Evolutionary conservation across 2,797 vertebrate genomes (phyloP), one percentile per base, ranked within the genome.

Genomic region (Sphenopsis melanotis): DNA sequence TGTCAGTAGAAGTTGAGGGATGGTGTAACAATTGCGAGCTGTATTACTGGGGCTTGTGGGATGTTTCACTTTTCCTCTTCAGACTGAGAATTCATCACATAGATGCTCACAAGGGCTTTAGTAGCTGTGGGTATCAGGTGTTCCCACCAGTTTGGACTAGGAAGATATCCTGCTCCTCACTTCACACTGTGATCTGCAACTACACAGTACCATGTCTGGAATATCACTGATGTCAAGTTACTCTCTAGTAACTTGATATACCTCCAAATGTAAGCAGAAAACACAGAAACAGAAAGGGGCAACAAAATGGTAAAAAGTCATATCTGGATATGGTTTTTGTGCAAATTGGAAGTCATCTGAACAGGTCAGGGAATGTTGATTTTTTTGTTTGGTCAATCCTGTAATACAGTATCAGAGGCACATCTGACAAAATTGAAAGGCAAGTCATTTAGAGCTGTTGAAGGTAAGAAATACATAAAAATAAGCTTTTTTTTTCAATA

Each of bases 1-100:
- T 97, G 97, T 92, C 87, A 89, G 59, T 47, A 77, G 85, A 96
- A 77, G 32, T 59, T 88, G 29, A 78, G 89, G 64, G 71, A 63
- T 42, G 8, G 39, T 84, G 47, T 69, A 70, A 61, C 3, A 75
- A 1, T 3, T 49, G 29, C 55, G 21, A 90, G 5, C 19, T 53
- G 15, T 26, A 12, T 12, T 47, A 29, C 12, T n/a, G 34, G 7
- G 29, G 5, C 4, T 65, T 56, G 39, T 66, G 32, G 22, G 8
- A 64, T 2, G 1, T 63, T 90, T 70, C 42, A 29, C 4, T 59
- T 88, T 57, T 71, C 56, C 19, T 44, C 36, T 60, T 81, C 34
- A 83, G 57, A n/a, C 12, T n/a, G 47, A 85, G 29, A 61, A 68
- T 75, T 81, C 29, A 72, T 63, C 39, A 65, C 18, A 83, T 6